Conservation (phyloP, 2,888 invertebrate species). For the Carcina quercana region DNA sequence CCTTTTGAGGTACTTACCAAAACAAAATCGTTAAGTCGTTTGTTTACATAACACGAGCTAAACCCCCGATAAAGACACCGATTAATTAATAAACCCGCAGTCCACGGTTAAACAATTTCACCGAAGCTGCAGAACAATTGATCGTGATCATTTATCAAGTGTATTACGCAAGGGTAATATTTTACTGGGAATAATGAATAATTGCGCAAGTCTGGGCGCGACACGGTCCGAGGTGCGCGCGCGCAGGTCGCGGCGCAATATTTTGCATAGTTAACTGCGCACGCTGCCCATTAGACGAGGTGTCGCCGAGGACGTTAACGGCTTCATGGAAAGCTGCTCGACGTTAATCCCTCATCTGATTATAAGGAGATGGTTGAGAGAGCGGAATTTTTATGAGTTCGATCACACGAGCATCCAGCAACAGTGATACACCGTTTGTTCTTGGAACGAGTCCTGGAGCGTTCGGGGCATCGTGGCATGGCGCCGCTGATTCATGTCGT, state of each 20-base stretch:
- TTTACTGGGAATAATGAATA: constrained; percentile 27
- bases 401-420: constrained; percentile 18
- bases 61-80: too few species aligned
- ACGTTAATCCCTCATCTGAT: constrained; percentile 26
- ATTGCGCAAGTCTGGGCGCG: constrained; percentile 22
- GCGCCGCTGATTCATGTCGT: constrained; percentile 26
- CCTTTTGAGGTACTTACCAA: too few species aligned
- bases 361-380: constrained; percentile 28
- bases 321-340: constrained; percentile 35
- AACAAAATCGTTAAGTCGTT: too few species aligned
- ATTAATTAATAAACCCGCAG: too few species aligned
- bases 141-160: constrained; percentile 23
- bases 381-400: constrained; percentile 29
- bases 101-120: constrained; percentile 19
- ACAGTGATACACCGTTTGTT: constrained; percentile 5
- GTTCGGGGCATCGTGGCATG: constrained; percentile 13
- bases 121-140: constrained; percentile 22
- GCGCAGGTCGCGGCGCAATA: constrained; percentile 18
- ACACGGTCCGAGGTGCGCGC: constrained; percentile 8
- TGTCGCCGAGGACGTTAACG: constrained; percentile 39
- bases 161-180: constrained; percentile 25
- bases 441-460: constrained; percentile 8
- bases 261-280: constrained; percentile 42
- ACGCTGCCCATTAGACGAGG: constrained; percentile 34
- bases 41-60: too few species aligned